A percentile compares a stretch with the other conserved stretches of the same genome.
These are phyloP conservation scores for Morelia viridis DNA, from an alignment of 2,797 vertebrate genomes.

Conservation along the genomic window DNA sequence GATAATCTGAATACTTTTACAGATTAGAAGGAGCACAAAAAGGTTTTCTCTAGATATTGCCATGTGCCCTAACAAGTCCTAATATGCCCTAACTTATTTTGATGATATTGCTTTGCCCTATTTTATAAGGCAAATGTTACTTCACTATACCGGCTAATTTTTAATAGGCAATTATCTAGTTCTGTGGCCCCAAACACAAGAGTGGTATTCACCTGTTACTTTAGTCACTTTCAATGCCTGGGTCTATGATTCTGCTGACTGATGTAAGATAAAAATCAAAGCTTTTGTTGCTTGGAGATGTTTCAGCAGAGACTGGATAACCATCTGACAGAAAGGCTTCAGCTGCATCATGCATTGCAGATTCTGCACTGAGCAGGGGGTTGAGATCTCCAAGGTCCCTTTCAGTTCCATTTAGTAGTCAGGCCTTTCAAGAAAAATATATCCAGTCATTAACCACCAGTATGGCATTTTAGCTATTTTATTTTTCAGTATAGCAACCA, in stretches of 20 bases:
- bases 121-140: background rate
- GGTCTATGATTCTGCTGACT: background rate
- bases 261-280: background rate
- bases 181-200: background rate
- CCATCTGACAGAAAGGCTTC: background rate
- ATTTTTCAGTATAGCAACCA: background rate
- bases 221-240: background rate
- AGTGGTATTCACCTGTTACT: background rate
- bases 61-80: constrained; percentile 14
- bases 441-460: background rate
- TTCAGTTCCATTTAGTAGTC: background rate
- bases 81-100: background rate
- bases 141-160: background rate
- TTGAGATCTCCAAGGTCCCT: background rate
- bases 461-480: background rate
- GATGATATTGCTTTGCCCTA: background rate
- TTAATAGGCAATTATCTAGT: background rate
- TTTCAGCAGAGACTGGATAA: background rate
- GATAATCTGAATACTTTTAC: constrained; percentile 23
- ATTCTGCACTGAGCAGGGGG: background rate
- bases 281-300: background rate
- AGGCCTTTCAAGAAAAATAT: background rate
- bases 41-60: constrained; percentile 39
- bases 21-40: constrained; percentile 30
- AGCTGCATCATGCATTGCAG: background rate